Percentiles rank a stretch among this genome's conserved stretches.
phyloP scores from a whole-genome alignment of 2,888 invertebrate species.

The Calameuta idolon region DNA sequence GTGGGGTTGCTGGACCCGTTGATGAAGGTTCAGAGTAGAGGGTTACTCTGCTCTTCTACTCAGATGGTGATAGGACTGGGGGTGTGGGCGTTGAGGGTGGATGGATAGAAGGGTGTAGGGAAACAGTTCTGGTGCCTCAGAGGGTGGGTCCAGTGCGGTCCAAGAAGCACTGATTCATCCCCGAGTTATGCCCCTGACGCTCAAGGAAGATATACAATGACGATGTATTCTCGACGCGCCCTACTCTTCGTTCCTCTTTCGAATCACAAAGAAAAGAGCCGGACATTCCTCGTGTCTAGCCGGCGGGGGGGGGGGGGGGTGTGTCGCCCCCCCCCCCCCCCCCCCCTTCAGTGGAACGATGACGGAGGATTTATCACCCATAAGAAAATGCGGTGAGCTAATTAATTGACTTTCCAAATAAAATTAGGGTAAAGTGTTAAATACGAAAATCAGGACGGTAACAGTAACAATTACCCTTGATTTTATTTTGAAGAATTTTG shows the following conservation, averaged over 20 bases:
- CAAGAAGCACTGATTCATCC: conserved; percentile 66
- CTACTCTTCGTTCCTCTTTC: conserved; percentile 21
- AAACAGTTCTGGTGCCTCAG: conserved; percentile 17
- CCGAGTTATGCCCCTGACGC: conserved; percentile 55
- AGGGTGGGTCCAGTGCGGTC: conserved; percentile 58
- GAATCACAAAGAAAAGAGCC: not conserved
- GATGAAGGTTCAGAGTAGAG: conserved; percentile 67
- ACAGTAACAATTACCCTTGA: no score
- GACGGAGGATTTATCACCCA: not conserved
- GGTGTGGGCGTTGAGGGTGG: conserved; percentile 21
- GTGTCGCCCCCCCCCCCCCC: no score
- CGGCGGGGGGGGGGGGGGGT: no score
- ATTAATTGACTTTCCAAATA: not conserved
- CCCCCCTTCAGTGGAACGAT: not conserved
- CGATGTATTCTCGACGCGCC: conserved; percentile 50
- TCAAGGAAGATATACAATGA: conserved; percentile 57
- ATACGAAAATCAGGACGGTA: no score
- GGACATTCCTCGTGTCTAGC: not conserved
- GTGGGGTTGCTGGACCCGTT: conserved; percentile 65
- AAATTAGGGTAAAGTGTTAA: not conserved
- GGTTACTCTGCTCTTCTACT: conserved; percentile 64
- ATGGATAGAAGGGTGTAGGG: conserved; percentile 25
- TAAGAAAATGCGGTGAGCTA: not conserved
- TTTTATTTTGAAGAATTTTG: not conserved
- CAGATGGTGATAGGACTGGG: conserved; percentile 57